These are phyloP conservation scores for Escarpia spicata DNA, from an alignment of 2,888 invertebrate genomes.

Conservation along the genomic window DNA sequence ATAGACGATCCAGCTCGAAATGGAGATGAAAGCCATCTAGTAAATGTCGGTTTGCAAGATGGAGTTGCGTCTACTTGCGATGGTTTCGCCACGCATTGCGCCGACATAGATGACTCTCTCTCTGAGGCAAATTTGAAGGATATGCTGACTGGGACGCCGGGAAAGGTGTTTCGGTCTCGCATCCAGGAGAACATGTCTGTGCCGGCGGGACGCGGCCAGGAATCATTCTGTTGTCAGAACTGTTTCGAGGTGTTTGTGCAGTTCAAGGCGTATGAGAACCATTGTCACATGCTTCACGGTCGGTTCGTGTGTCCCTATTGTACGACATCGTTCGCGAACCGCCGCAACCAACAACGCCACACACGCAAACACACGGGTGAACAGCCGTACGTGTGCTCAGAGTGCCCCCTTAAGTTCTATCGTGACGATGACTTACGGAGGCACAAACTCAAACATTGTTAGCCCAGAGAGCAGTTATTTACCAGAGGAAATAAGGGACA, in stretches of 20 bases:
- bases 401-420: slow-evolving; percentile 19
- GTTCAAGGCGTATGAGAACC: slow-evolving; percentile 8
- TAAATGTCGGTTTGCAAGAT: slow-evolving; percentile 2
- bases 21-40: background rate
- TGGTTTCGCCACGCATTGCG: background rate
- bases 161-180: background rate
- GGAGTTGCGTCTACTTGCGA: background rate
- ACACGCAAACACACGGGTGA: slow-evolving; percentile 17
- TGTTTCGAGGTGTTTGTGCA: slow-evolving; percentile 17
- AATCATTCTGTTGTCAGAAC: slow-evolving; percentile 14
- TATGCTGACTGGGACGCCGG: background rate
- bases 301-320: slow-evolving; percentile 23
- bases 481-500: no score
- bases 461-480: background rate
- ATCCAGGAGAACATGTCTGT: background rate
- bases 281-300: background rate
- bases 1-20: background rate
- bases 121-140: background rate
- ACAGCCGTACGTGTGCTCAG: background rate
- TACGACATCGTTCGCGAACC: slow-evolving; percentile 17
- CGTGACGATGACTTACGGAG: slow-evolving; percentile 23
- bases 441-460: slow-evolving; percentile 22
- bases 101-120: background rate
- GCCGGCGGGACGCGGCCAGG: background rate
- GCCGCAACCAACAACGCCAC: slow-evolving; percentile 20